Percentiles rank a stretch among this genome's conserved stretches.
phyloP scores from a whole-genome alignment of 2,797 vertebrate genomes.

The Sciurus carolinensis region DNA sequence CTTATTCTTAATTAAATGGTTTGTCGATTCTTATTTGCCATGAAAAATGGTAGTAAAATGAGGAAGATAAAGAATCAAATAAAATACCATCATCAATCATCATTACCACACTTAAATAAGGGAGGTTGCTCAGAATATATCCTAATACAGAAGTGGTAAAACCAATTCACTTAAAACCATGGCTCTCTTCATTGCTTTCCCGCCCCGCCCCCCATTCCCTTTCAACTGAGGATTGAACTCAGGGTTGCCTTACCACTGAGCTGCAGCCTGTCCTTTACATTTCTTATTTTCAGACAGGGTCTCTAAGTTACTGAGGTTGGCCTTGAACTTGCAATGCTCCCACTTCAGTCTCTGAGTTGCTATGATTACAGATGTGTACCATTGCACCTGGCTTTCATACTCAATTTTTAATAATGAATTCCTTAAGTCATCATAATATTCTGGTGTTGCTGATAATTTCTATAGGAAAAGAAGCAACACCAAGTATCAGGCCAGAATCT shows the following conservation, averaged over 20 bases:
- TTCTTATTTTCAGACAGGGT: too few species aligned
- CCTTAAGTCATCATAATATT: neutral
- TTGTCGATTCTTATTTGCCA: neutral
- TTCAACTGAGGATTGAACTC: too few species aligned
- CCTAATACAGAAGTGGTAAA: neutral
- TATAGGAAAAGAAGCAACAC: neutral
- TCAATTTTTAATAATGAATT: neutral
- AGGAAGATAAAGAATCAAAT: slow-evolving; percentile 7
- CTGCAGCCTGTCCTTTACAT: too few species aligned
- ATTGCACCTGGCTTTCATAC: neutral
- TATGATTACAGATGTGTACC: too few species aligned
- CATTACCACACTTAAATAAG: neutral
- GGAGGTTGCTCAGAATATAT: neutral
- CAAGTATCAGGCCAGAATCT: neutral
- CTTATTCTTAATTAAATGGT: slow-evolving; percentile 48
- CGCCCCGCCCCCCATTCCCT: too few species aligned
- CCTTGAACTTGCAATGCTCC: too few species aligned
- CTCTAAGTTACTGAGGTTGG: too few species aligned
- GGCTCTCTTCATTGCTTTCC: neutral
- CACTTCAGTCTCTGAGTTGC: too few species aligned
- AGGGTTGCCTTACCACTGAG: too few species aligned
- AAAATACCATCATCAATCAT: slow-evolving; percentile 10
- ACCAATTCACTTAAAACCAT: slow-evolving; percentile 12
- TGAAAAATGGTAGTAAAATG: slow-evolving; percentile 42
- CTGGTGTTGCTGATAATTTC: neutral